A percentile compares a stretch with the other conserved stretches of the same genome.
phyloP scores from a whole-genome alignment of 2,797 vertebrate species.

The Propithecus deckenii region DNA sequence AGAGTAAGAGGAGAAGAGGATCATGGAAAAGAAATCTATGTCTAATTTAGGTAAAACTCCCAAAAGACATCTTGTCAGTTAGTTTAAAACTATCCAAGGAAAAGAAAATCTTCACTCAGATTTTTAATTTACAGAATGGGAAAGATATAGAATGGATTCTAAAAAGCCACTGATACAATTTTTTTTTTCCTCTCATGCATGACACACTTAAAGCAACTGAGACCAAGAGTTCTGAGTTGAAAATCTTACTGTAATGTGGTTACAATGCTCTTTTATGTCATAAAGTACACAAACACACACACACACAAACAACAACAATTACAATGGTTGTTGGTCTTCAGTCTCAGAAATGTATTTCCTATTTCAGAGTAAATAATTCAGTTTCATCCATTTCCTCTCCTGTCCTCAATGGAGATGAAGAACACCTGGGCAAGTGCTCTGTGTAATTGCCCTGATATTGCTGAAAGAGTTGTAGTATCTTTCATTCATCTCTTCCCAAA shows the following conservation, averaged over 20 bases:
- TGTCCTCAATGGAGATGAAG: not conserved
- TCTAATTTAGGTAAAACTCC: not conserved
- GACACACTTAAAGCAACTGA: not conserved
- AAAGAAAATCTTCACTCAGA: not conserved
- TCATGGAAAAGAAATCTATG: not conserved
- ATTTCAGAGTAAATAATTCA: slow-evolving; percentile 18
- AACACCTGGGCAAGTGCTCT: not conserved
- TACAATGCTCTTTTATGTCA: not conserved
- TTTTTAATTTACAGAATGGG: not conserved
- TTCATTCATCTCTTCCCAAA: not conserved
- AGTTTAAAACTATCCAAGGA: not conserved
- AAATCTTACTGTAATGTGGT: not conserved
- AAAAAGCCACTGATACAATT: not conserved
- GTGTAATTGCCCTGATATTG: not conserved
- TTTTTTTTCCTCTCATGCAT: not conserved
- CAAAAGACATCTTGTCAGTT: not conserved
- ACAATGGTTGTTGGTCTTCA: not conserved
- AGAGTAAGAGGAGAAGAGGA: not conserved
- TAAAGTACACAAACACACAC: not conserved
- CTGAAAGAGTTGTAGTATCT: not conserved
- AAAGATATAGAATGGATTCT: not conserved
- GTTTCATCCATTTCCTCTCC: slow-evolving; percentile 18
- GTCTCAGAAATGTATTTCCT: not conserved
- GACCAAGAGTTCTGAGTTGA: not conserved
- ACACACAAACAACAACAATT: not conserved